Evolutionary conservation across 2,888 invertebrate genomes (phyloP), one percentile per base, ranked within the genome.

Genomic region (Machimus rusticus): DNA sequence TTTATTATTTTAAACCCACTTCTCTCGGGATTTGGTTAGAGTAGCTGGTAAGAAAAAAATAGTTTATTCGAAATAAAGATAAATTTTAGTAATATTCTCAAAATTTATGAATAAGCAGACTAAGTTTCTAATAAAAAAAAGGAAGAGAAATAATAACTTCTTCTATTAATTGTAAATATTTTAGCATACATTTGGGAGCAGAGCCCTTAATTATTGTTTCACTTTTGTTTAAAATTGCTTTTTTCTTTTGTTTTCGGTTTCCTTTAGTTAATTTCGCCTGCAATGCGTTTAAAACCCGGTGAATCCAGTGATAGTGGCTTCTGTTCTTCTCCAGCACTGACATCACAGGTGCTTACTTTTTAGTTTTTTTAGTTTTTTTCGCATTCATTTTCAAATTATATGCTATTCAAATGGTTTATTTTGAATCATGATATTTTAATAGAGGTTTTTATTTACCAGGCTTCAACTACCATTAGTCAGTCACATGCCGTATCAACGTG

Each of bases 201-300:
- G 43, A 46, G 66, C 2, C 66, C 66, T 23, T 66, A 23, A 66
- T 66, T 66, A 66, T 66, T 23, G 23, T 66, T 66, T 76, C 76
- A 74, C n/a, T 39, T 85, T 85, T 74, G 57, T 34, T 84, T 34
- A 19, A 84, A 46, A 57, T 76, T 89, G 85, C 89, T 90, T 89
- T 74, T 89, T 90, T 89, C 89, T 90, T 87, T 89, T 89, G 89
- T 90, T 90, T 89, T 89, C 90, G 90, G 90, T 89, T 91, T 90
- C 90, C 89, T 91, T 92, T 92, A 93, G 93, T 92, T 93, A 91
- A 92, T 93, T 92, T 94, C 93, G 93, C 94, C 94, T 92, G 94
- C 94, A 92, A 94, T 93, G 91, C 95, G 95, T 91, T 93, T 95
- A 92, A 93, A 92, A 91, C 92, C 93, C 91, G 93, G 93, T 91